phyloP scores from a whole-genome alignment of 2,113 vertebrate species.

The Cavia aperea region DNA sequence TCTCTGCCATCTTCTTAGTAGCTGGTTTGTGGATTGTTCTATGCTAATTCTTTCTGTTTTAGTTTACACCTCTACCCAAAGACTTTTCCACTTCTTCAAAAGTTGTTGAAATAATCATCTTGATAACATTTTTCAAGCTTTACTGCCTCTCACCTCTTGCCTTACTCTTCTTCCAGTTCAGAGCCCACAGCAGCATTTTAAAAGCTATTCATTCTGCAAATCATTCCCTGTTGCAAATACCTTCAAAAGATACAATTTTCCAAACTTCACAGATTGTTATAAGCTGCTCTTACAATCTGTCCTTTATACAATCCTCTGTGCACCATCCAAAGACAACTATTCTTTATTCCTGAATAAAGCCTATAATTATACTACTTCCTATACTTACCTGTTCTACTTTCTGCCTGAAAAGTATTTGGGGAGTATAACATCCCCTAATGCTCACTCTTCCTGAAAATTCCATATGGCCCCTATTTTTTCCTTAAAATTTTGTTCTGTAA shows the following conservation, averaged over 20 bases:
- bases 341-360: neutral
- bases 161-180: neutral
- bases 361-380: neutral
- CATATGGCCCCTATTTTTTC: neutral
- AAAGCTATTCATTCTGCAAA: neutral
- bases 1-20: neutral
- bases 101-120: neutral
- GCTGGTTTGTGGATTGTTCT: neutral
- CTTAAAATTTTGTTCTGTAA: neutral
- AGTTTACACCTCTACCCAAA: neutral
- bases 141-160: neutral
- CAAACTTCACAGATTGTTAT: neutral
- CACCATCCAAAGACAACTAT: neutral
- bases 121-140: neutral
- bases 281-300: neutral
- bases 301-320: neutral
- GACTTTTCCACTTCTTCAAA: neutral
- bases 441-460: neutral
- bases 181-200: neutral
- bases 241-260: neutral
- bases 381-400: neutral
- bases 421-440: neutral
- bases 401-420: neutral
- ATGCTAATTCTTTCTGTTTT: neutral
- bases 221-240: neutral